Evolutionary conservation across 53 echinoderm and acorn worm genomes (phyloP).

Genomic region (Holothuria scabra): DNA sequence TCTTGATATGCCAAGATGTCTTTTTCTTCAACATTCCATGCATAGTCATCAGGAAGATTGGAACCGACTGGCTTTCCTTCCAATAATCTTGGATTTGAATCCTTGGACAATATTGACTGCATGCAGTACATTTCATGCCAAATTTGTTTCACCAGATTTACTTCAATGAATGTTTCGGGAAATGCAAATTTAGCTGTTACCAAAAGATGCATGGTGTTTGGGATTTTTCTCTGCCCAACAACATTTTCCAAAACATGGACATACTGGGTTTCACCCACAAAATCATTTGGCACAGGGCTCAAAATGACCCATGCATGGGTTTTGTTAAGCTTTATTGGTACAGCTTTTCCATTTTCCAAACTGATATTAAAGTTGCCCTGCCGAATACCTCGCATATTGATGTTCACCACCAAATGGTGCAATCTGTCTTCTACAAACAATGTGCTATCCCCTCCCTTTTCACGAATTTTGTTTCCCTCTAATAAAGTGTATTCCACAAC

Average conservation of each 20-base stretch:
- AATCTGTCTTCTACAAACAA: not conserved
- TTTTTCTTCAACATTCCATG: constrained; percentile 4
- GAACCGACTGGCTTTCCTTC: constrained; percentile 12
- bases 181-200: not conserved
- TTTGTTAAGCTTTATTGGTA: constrained; percentile 18
- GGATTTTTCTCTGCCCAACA: not conserved
- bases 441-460: not conserved
- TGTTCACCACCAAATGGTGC: constrained; percentile 5
- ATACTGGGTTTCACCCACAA: not conserved
- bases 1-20: not conserved
- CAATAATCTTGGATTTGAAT: not conserved
- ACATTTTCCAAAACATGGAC: constrained; percentile 5
- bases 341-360: not conserved
- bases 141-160: constrained; percentile 8
- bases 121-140: constrained; percentile 19
- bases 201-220: not conserved
- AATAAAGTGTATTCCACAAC: constrained; percentile 8
- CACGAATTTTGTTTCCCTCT: not conserved
- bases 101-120: not conserved
- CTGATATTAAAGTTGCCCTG: constrained; percentile 30
- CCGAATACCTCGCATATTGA: constrained; percentile 19
- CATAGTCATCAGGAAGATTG: constrained; percentile 6
- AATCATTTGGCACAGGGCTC: not conserved
- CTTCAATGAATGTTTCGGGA: not conserved
- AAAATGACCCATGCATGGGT: constrained; percentile 1